Evolutionary conservation across 2,888 invertebrate genomes (phyloP).

Genomic region (Drosophila putrida): DNA sequence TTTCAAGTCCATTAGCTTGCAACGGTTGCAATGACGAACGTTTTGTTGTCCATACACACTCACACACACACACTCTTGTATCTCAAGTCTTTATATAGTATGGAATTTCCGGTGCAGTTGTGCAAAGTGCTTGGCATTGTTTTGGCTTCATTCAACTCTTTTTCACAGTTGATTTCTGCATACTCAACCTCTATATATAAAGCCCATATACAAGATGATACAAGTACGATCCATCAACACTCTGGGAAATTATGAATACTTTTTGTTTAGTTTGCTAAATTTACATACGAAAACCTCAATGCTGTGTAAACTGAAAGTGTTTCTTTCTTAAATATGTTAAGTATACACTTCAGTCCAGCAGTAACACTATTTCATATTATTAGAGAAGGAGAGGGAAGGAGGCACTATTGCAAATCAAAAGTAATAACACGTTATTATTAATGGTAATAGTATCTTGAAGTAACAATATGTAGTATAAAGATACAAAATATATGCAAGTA

Average conservation of each 20-base stretch:
- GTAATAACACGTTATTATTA: background rate
- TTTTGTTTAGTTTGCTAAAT: constrained; percentile 28
- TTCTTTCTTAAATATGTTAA: constrained; percentile 15
- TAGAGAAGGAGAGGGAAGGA: background rate
- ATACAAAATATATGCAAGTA: no score
- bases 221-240: constrained; percentile 14
- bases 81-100: constrained; percentile 15
- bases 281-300: constrained; percentile 45
- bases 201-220: background rate
- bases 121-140: constrained; percentile 68
- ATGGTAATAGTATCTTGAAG: background rate
- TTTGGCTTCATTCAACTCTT: constrained; percentile 55
- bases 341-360: constrained; percentile 5
- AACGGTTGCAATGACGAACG: constrained; percentile 62
- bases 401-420: background rate
- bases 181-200: constrained; percentile 22
- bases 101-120: constrained; percentile 70
- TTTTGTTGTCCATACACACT: constrained; percentile 54
- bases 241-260: constrained; percentile 52
- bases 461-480: background rate
- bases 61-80: constrained; percentile 4
- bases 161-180: constrained; percentile 55
- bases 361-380: constrained; percentile 8
- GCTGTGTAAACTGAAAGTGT: constrained; percentile 29
- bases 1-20: constrained; percentile 58